Base-by-base conservation (phyloP, 2,113 vertebrate species). In the Tetrao urogallus region DNA sequence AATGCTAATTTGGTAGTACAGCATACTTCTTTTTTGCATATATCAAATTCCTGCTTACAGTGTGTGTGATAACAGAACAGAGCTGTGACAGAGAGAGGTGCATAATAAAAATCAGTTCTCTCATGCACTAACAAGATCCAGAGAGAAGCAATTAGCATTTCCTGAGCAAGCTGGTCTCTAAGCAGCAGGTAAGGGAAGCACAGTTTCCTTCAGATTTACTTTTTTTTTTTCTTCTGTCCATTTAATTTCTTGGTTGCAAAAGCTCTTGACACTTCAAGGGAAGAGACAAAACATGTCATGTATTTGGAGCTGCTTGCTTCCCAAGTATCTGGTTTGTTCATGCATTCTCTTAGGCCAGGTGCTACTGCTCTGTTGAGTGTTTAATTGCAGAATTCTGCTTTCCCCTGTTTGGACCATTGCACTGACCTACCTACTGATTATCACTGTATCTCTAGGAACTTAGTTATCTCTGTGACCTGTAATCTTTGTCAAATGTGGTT, bases 401-500 rank as follows among this genome's bases (percentile, higher is more conserved):
- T 52, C 47, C 38, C 42, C 50, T 76, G 48, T 9, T 71, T 52
- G 11, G 16, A 43, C 60, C 72, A 3, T 76, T 72, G 71, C 48
- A 42, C 43, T 79, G 54, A 34, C 54, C 67, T 36, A 27, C 77
- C 91, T 88, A 83, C 72, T 65, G 90, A 67, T 90, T 72, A 74
- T 71, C 79, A 16, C 25, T 72, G 38, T 42, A 27, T 71, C 90
- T 94, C 88, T 71, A 57, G 47, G 73, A 93, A 90, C 30, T 43
- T 57, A 27, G 73, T 86, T 91, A 83, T 95, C 88, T 85, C 54
- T 90, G 82, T 47, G 80, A 93, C 52, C 48, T 32, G 43, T 40
- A 71, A 63, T 84, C 72, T 92, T 60, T 57, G 43, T 92, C 86
- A 88, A 88, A 84, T 32, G 61, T 43, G 73, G 80, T 14, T 88